These are phyloP conservation scores for Eubasilissa regina DNA, from an alignment of 1,140 invertebrate genomes.

Conservation along the genomic window DNA sequence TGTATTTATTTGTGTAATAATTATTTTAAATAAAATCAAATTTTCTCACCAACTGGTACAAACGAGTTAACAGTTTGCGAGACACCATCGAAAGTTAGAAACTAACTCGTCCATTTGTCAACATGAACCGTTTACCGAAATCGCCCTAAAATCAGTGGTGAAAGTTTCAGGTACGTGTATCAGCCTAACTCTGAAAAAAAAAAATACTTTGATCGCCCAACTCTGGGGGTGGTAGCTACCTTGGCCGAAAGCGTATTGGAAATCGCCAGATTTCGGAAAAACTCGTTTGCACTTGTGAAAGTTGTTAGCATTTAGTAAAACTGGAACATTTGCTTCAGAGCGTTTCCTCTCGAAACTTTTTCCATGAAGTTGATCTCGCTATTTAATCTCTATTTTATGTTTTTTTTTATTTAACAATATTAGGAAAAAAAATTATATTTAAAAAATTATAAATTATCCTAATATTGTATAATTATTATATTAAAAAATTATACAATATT, in stretches of 20 bases:
- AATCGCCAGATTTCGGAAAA: background rate
- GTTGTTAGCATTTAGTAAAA: conserved; percentile 21
- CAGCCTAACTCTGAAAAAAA: background rate
- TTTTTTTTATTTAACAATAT: no score
- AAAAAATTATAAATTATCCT: no score
- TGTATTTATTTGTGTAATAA: no score
- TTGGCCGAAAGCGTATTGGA: background rate
- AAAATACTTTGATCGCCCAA: conserved; percentile 8
- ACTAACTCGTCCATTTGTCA: conserved; percentile 15
- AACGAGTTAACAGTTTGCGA: background rate
- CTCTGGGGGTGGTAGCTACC: background rate
- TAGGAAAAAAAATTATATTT: no score
- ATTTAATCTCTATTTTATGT: no score
- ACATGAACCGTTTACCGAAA: conserved; percentile 20
- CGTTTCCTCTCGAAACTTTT: no score
- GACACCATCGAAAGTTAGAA: background rate
- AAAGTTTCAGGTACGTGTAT: conserved; percentile 20
- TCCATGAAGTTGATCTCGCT: no score
- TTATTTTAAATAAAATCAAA: background rate
- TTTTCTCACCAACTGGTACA: background rate
- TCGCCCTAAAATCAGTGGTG: background rate
- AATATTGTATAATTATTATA: no score
- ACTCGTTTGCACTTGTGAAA: conserved; percentile 37
- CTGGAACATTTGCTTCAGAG: background rate
- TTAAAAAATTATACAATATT: no score